Evolutionary conservation across 2,113 vertebrate genomes (phyloP).

Genomic region (Oreochromis niloticus): DNA sequence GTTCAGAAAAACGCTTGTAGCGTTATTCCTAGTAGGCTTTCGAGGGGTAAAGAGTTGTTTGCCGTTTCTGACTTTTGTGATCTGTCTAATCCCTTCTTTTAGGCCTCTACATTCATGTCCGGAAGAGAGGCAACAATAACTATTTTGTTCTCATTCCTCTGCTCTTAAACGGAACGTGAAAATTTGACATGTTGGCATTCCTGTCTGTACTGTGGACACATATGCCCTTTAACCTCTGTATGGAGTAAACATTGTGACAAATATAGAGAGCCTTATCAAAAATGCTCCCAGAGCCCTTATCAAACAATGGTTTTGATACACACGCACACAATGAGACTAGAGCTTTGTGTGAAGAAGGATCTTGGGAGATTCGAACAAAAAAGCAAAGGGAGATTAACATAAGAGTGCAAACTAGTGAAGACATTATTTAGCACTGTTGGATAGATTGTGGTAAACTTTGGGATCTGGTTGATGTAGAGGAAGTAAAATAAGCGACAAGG

Average conservation of each 20-base stretch:
- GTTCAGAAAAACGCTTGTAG: background rate
- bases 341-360: background rate
- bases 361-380: background rate
- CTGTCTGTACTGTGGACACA: background rate
- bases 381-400: background rate
- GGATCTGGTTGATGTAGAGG: background rate
- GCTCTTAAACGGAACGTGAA: background rate
- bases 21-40: background rate
- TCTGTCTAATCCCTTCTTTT: background rate
- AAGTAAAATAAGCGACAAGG: background rate
- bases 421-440: background rate
- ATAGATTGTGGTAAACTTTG: background rate
- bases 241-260: conserved; percentile 26
- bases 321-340: background rate
- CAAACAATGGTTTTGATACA: conserved; percentile 41
- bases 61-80: background rate
- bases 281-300: background rate
- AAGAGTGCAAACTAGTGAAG: background rate
- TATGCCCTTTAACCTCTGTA: background rate
- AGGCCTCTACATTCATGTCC: background rate
- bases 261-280: conserved; percentile 33
- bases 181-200: background rate
- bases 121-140: conserved; percentile 32
- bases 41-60: background rate
- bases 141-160: background rate